Conservation (phyloP, 2,888 invertebrate species). For the Clistopyga incitator region DNA sequence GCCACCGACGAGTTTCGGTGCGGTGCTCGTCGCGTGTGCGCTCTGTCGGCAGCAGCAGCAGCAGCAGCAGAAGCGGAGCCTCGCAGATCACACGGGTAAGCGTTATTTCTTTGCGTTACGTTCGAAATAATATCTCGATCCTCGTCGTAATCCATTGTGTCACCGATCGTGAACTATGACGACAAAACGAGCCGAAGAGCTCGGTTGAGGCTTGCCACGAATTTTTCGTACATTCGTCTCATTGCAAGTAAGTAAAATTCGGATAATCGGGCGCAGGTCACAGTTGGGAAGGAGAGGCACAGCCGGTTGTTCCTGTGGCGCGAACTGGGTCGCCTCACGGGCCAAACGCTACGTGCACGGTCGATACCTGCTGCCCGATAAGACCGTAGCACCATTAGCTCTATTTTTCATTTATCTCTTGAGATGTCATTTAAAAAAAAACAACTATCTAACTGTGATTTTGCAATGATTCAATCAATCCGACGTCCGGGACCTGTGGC, state of each 20-base stretch:
- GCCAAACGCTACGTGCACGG: conserved; percentile 27
- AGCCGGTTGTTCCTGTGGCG: conserved; percentile 47
- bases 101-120: conserved; percentile 9
- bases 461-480: neutral
- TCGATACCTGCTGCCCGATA: conserved; percentile 43
- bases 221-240: conserved; percentile 5
- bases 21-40: conserved; percentile 59
- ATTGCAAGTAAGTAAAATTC: conserved; percentile 17
- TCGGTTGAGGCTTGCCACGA: neutral
- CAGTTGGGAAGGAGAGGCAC: neutral
- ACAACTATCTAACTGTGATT: neutral
- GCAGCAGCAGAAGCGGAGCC: conserved; percentile 41
- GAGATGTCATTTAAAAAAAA: neutral
- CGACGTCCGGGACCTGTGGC: neutral
- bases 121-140: conserved; percentile 31
- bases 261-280: conserved; percentile 1
- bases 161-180: conserved; percentile 1
- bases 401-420: neutral
- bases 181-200: neutral
- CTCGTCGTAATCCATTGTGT: conserved; percentile 22
- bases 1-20: conserved; percentile 39
- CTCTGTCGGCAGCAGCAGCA: conserved; percentile 54
- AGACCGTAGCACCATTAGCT: neutral
- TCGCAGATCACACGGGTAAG: conserved; percentile 60
- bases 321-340: conserved; percentile 50